These are phyloP conservation scores for Platyscapa corneri DNA, from an alignment of 1,140 invertebrate species.

Conservation along the genomic window DNA sequence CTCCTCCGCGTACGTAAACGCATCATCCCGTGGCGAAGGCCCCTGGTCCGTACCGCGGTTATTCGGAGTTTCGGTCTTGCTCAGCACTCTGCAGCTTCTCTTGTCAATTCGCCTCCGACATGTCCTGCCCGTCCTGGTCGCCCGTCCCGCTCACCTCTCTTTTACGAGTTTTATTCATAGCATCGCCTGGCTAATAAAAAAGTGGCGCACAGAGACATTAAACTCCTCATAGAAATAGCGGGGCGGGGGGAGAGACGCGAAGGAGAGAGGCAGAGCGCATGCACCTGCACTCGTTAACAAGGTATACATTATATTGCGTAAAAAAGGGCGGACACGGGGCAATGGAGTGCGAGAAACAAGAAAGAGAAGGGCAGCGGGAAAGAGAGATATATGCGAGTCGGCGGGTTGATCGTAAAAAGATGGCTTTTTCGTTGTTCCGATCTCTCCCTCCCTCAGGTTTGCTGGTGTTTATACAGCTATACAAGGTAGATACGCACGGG, in stretches of 20 bases:
- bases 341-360: slow-evolving; percentile 28
- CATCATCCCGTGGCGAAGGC: background rate
- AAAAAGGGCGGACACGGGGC: slow-evolving; percentile 48
- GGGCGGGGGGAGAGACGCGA: background rate
- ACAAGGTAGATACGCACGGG: slow-evolving; percentile 24
- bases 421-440: slow-evolving; percentile 31
- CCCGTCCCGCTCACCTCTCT: background rate
- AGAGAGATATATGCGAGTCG: slow-evolving; percentile 23
- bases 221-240: slow-evolving; percentile 55
- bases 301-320: slow-evolving; percentile 62
- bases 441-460: background rate
- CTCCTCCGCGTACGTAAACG: background rate
- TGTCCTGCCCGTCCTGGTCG: background rate
- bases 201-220: slow-evolving; percentile 61
- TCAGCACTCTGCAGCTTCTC: background rate
- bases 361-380: background rate
- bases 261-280: background rate
- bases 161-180: slow-evolving; percentile 64
- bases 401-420: slow-evolving; percentile 45
- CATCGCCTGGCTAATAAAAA: slow-evolving; percentile 64
- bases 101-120: background rate
- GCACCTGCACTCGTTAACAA: slow-evolving; percentile 60
- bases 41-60: background rate
- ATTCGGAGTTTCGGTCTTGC: background rate
- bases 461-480: background rate